phyloP scores from a whole-genome alignment of 2,888 invertebrate species.

The Podotricha telesiphe region DNA sequence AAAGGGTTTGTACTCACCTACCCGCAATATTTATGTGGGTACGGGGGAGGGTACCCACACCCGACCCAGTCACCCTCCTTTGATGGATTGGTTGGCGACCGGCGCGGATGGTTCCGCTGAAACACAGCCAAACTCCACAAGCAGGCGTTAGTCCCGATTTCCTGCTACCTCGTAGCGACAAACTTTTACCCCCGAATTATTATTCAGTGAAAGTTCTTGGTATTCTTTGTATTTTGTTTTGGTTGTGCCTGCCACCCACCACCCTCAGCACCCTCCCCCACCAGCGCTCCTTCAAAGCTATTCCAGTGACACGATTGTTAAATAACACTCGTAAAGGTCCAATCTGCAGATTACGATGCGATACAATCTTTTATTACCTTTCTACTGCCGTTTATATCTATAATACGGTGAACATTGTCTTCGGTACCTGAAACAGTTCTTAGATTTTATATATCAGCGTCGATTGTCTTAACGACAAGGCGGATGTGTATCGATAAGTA shows the following conservation, averaged over 20 bases:
- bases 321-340: constrained; percentile 51
- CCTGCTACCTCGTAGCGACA: constrained; percentile 65
- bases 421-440: neutral
- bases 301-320: constrained; percentile 60
- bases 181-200: constrained; percentile 76
- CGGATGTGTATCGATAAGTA: constrained; percentile 50
- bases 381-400: constrained; percentile 25
- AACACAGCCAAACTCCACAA: constrained; percentile 72
- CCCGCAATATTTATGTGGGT: constrained; percentile 84
- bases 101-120: constrained; percentile 77
- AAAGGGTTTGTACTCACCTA: constrained; percentile 84
- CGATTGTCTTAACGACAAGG: constrained; percentile 3
- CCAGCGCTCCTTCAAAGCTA: constrained; percentile 56
- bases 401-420: constrained; percentile 23
- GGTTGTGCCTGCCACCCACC: constrained; percentile 55
- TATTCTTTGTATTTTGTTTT: constrained; percentile 76
- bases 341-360: constrained; percentile 45
- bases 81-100: constrained; percentile 83
- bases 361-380: constrained; percentile 37
- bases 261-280: constrained; percentile 49
- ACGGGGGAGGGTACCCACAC: constrained; percentile 73
- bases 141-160: constrained; percentile 75
- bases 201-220: constrained; percentile 77
- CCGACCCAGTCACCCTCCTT: constrained; percentile 79
- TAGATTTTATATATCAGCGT: neutral